These are phyloP conservation scores for Gasteruption jaculator DNA, from an alignment of 2,888 invertebrate species.

Conservation along the genomic window DNA sequence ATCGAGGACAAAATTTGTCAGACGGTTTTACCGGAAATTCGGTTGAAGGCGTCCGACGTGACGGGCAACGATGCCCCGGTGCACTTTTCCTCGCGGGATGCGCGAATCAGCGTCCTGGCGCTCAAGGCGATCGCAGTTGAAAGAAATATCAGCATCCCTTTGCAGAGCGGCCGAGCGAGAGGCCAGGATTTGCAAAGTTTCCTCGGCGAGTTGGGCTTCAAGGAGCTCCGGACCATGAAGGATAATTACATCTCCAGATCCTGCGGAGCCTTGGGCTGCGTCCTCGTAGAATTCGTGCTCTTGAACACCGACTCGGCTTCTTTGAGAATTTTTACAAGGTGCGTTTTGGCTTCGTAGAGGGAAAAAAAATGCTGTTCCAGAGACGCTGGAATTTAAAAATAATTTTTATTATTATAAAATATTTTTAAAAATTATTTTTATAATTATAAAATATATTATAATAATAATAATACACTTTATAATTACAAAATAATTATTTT, in stretches of 20 bases:
- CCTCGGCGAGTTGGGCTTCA: constrained; percentile 30
- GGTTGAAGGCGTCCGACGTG: constrained; percentile 26
- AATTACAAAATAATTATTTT: no score
- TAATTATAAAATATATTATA: not conserved
- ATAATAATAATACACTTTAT: constrained; percentile 7
- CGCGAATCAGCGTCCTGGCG: constrained; percentile 26
- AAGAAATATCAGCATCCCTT: constrained; percentile 25
- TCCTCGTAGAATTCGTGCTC: constrained; percentile 36
- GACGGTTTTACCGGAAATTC: constrained; percentile 27
- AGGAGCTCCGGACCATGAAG: constrained; percentile 21
- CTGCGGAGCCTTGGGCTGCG: constrained; percentile 31
- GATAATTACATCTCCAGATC: constrained; percentile 30
- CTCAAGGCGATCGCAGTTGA: constrained; percentile 36
- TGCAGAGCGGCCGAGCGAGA: constrained; percentile 17
- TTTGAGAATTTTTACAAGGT: constrained; percentile 36
- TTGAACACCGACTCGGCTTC: constrained; percentile 17
- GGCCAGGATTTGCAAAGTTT: constrained; percentile 25
- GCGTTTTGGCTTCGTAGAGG: constrained; percentile 10
- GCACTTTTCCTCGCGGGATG: constrained; percentile 22
- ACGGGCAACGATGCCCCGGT: constrained; percentile 26
- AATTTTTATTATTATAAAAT: not conserved
- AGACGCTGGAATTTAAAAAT: no score
- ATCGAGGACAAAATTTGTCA: constrained; percentile 35
- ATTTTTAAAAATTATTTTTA: not conserved
- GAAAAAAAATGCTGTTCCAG: not conserved